Evolutionary conservation across 2,797 vertebrate genomes (phyloP).

Genomic region (Miichthys miiuy): DNA sequence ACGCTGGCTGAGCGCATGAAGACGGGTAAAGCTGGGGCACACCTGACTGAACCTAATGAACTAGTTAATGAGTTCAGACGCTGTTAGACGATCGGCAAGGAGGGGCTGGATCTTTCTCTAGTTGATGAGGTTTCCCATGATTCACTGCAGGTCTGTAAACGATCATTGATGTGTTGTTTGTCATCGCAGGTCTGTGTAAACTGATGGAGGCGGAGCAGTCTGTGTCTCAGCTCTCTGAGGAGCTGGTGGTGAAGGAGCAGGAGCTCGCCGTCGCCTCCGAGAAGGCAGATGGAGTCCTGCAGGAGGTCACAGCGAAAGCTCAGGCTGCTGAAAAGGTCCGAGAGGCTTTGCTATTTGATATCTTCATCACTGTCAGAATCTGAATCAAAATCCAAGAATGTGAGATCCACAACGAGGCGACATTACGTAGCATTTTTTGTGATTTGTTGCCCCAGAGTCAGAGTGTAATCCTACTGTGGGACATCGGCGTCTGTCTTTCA

Average conservation of each 20-base stretch:
- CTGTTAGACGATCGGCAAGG: too few species aligned
- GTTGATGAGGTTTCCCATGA: neutral
- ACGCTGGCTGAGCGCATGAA: slow-evolving; percentile 87
- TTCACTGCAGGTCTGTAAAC: neutral
- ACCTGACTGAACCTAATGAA: too few species aligned
- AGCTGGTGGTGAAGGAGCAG: slow-evolving; percentile 86
- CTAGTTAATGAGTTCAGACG: too few species aligned
- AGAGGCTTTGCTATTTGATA: too few species aligned
- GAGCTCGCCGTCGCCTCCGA: slow-evolving; percentile 86
- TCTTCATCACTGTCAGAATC: too few species aligned
- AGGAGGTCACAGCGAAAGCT: slow-evolving; percentile 87
- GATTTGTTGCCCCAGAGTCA: too few species aligned
- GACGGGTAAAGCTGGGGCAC: slow-evolving; percentile 77
- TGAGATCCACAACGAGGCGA: too few species aligned
- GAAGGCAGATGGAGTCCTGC: slow-evolving; percentile 85
- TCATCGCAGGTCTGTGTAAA: slow-evolving; percentile 84
- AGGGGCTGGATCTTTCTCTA: neutral
- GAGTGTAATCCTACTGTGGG: too few species aligned
- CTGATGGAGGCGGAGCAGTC: slow-evolving; percentile 90
- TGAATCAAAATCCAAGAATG: too few species aligned
- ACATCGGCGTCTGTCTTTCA: too few species aligned
- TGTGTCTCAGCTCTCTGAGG: slow-evolving; percentile 86
- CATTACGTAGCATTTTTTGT: too few species aligned
- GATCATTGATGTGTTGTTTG: neutral
- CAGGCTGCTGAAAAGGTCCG: slow-evolving; percentile 85